phyloP scores from a whole-genome alignment of 2,113 vertebrate species.

The Myotis davidii region DNA sequence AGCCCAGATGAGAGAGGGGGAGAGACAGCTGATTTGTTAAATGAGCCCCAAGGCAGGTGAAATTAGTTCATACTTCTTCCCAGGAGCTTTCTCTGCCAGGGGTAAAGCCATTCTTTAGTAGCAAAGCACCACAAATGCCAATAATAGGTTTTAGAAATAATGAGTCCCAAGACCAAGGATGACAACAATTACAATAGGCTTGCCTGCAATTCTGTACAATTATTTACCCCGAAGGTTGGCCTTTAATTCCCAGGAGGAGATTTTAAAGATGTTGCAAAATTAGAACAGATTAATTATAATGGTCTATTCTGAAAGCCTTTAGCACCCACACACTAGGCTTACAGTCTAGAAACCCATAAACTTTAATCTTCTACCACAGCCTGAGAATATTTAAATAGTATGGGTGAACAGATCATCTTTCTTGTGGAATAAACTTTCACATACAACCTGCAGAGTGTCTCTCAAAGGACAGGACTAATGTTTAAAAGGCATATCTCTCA shows the following conservation, averaged over 20 bases:
- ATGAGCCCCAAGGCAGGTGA: neutral
- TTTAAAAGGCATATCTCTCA: neutral
- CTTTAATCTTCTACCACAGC: neutral
- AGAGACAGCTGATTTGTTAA: conserved; percentile 40
- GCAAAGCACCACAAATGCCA: conserved; percentile 9
- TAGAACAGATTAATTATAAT: conserved; percentile 11
- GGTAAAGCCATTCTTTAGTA: conserved; percentile 16
- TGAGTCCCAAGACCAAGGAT: neutral
- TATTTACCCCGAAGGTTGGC: neutral
- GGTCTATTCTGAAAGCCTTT: neutral
- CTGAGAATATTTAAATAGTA: neutral
- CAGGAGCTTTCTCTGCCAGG: neutral
- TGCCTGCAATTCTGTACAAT: neutral
- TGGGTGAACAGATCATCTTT: neutral
- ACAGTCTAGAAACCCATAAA: neutral
- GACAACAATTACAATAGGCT: neutral
- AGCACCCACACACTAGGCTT: neutral
- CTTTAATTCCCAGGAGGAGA: neutral
- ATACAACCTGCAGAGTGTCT: neutral
- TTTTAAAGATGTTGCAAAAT: conserved; percentile 23
- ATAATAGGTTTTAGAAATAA: conserved; percentile 27
- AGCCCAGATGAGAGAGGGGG: neutral
- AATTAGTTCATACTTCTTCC: conserved; percentile 41
- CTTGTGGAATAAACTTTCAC: neutral
- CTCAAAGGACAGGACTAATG: neutral